These are phyloP conservation scores for Hypsibius dujardini DNA, from an alignment of 1,140 invertebrate genomes.

Conservation along the genomic window DNA sequence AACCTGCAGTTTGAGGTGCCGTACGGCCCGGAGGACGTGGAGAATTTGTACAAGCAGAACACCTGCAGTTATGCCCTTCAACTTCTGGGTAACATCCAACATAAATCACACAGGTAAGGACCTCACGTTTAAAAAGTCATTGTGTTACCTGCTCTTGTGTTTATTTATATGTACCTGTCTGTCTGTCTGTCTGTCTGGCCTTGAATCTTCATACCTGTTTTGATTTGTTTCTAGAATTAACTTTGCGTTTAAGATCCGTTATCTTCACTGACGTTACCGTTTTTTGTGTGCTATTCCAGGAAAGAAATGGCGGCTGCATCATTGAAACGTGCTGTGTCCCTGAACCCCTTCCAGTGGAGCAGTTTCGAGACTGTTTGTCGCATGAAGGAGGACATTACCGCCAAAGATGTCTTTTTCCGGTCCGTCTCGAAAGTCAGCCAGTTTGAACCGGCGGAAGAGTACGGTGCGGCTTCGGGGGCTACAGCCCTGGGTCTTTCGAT, in stretches of 20 bases:
- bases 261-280: too few species aligned
- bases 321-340: slow-evolving; percentile 40
- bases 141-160: too few species aligned
- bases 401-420: slow-evolving; percentile 3
- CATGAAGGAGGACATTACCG: slow-evolving; percentile 26
- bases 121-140: too few species aligned
- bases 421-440: too few species aligned
- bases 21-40: background rate
- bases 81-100: slow-evolving; percentile 51
- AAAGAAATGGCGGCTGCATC: slow-evolving; percentile 34
- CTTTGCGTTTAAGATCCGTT: too few species aligned
- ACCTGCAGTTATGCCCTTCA: slow-evolving; percentile 52
- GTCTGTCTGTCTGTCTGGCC: too few species aligned
- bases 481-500: too few species aligned
- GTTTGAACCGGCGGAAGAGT: too few species aligned
- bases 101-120: slow-evolving; percentile 23
- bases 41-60: background rate
- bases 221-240: too few species aligned
- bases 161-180: too few species aligned
- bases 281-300: background rate
- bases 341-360: slow-evolving; percentile 91
- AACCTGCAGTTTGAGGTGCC: background rate
- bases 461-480: too few species aligned
- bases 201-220: too few species aligned
- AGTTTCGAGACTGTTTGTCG: slow-evolving; percentile 67